These are phyloP conservation scores for Lucilia cuprina DNA, from an alignment of 1,140 invertebrate species.

Conservation along the genomic window DNA sequence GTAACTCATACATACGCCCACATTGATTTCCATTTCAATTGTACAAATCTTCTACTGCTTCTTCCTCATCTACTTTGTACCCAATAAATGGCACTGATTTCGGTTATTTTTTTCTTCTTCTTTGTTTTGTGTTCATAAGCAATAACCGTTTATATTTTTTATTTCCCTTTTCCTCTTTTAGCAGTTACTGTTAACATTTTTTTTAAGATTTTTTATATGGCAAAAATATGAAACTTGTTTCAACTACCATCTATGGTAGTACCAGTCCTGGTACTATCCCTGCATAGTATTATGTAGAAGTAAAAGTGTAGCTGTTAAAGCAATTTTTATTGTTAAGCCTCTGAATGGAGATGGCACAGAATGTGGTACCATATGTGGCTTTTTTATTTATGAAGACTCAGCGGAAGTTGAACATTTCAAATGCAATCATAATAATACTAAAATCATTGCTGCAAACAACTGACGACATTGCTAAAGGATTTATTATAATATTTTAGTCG, in stretches of 20 bases:
- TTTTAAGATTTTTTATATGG: background rate
- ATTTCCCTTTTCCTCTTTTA: background rate
- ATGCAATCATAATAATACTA: conserved; percentile 28
- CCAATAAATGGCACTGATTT: conserved; percentile 31
- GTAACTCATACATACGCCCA: conserved; percentile 62
- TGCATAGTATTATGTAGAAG: background rate
- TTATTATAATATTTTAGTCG: background rate
- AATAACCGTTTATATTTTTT: conserved; percentile 25
- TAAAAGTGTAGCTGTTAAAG: background rate
- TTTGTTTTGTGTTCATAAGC: conserved; percentile 15
- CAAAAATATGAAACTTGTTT: too few relatives aligned
- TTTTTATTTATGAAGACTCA: conserved; percentile 41
- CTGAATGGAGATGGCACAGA: conserved; percentile 26
- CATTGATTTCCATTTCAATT: conserved; percentile 62
- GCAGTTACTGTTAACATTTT: conserved; percentile 8
- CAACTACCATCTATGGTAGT: too few relatives aligned
- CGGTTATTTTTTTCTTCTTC: conserved; percentile 6
- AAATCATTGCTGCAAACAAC: conserved; percentile 26
- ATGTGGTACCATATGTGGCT: conserved; percentile 41
- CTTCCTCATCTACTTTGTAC: conserved; percentile 16
- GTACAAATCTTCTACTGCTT: background rate
- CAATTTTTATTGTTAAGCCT: conserved; percentile 29
- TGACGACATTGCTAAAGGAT: conserved; percentile 25
- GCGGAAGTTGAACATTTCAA: conserved; percentile 36
- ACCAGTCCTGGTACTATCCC: background rate